Evolutionary conservation across 37 sponge, comb jelly and placozoan genomes (phyloP).

Genomic region (Agelas oroides): DNA sequence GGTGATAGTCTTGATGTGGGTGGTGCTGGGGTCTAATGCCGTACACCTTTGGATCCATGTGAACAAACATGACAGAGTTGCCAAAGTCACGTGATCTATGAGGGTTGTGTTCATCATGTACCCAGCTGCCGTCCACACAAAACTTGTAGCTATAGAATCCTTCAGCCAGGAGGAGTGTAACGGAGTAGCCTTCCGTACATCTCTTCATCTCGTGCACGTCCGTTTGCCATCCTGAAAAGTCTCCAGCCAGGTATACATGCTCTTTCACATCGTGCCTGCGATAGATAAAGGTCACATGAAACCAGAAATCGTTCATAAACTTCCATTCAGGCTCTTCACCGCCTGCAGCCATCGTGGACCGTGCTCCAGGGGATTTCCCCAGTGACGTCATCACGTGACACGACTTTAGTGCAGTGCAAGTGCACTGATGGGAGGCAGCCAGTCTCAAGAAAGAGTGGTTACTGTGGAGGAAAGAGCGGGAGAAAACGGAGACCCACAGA

Average conservation of each 20-base stretch:
- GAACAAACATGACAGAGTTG: slow-evolving; percentile 93
- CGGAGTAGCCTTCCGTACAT: slow-evolving; percentile 66
- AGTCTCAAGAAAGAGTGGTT: slow-evolving; percentile 29
- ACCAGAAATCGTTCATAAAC: slow-evolving; percentile 84
- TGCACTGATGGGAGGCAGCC: slow-evolving; percentile 8
- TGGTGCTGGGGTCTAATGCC: slow-evolving; percentile 56
- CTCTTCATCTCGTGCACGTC: slow-evolving; percentile 49
- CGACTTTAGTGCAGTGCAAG: too few species aligned
- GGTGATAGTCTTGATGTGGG: slow-evolving; percentile 68
- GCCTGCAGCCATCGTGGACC: neutral
- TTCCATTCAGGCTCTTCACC: slow-evolving; percentile 13
- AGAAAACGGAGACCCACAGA: slow-evolving; percentile 4
- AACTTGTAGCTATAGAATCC: slow-evolving; percentile 93
- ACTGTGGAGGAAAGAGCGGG: neutral
- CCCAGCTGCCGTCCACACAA: slow-evolving; percentile 63
- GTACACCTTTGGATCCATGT: slow-evolving; percentile 87
- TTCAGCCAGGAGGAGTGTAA: slow-evolving; percentile 65
- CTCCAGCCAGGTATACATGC: slow-evolving; percentile 73
- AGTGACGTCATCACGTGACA: too few species aligned
- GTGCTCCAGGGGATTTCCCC: too few species aligned
- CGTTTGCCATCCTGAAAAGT: slow-evolving; percentile 83
- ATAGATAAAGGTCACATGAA: slow-evolving; percentile 79
- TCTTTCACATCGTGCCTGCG: neutral
- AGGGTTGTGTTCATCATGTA: slow-evolving; percentile 72
- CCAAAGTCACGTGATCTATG: slow-evolving; percentile 53